phyloP scores from a whole-genome alignment of 2,797 vertebrate genomes.

The Selene dorsalis region DNA sequence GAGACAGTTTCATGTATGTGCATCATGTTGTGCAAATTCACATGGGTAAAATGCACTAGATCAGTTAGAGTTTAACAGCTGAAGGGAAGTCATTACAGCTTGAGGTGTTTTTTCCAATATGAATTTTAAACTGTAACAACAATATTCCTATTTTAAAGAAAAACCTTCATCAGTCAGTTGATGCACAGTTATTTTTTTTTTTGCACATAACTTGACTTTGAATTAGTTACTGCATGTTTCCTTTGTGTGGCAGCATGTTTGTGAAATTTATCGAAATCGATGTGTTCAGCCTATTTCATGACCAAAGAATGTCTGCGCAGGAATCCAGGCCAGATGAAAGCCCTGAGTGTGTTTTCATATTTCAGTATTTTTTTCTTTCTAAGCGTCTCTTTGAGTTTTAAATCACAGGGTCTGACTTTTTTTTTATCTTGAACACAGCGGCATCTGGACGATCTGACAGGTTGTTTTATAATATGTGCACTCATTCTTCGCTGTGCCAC shows the following conservation, averaged over 20 bases:
- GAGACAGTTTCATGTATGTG: conserved; percentile 7
- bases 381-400: conserved; percentile 48
- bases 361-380: conserved; percentile 71
- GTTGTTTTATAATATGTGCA: conserved; percentile 31
- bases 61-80: neutral
- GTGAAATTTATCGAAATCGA: conserved; percentile 33
- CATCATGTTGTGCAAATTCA: neutral
- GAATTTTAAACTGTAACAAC: neutral
- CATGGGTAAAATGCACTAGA: neutral
- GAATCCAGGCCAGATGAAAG: conserved; percentile 52
- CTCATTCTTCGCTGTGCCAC: conserved; percentile 56
- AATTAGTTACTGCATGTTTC: conserved; percentile 54
- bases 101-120: neutral
- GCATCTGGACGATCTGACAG: conserved; percentile 31
- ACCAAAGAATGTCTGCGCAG: conserved; percentile 83
- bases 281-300: conserved; percentile 68
- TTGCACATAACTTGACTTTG: conserved; percentile 8
- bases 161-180: neutral
- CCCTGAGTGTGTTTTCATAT: conserved; percentile 37
- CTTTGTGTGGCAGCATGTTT: conserved; percentile 66
- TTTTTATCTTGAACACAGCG: conserved; percentile 47
- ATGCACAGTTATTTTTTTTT: conserved; percentile 41
- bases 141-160: neutral
- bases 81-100: neutral
- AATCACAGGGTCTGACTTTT: conserved; percentile 52